phyloP scores from a whole-genome alignment of 2,113 vertebrate species.

The Picathartes gymnocephalus region DNA sequence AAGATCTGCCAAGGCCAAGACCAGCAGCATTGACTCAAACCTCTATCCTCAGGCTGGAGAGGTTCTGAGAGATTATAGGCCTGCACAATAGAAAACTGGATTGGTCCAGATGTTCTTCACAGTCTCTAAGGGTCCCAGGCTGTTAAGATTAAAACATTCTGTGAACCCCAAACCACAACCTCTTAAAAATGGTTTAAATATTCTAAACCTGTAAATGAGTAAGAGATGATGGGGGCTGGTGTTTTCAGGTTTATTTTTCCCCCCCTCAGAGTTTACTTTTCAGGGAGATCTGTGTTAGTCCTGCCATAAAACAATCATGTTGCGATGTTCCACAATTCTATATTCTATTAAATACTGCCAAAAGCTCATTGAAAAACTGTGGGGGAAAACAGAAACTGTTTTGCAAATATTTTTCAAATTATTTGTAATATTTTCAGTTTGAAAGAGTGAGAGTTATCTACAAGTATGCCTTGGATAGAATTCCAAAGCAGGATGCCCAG shows the following conservation, averaged over 20 bases:
- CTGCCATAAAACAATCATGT: neutral
- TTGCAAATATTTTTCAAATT: neutral
- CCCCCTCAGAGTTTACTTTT: neutral
- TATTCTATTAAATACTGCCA: neutral
- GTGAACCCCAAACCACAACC: neutral
- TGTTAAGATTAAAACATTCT: neutral
- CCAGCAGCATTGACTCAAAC: neutral
- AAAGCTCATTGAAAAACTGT: neutral
- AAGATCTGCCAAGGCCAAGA: neutral
- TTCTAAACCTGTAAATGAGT: neutral
- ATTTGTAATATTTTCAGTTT: slow-evolving; percentile 76
- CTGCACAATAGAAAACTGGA: neutral
- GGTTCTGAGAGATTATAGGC: neutral
- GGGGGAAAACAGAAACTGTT: neutral
- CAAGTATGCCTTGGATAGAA: slow-evolving; percentile 92
- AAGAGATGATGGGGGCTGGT: neutral
- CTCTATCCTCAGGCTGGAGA: neutral
- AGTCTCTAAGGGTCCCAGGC: neutral
- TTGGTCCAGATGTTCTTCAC: neutral
- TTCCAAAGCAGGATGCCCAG: slow-evolving; percentile 93
- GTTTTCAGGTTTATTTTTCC: neutral
- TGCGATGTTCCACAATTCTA: neutral
- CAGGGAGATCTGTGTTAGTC: neutral
- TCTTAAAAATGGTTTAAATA: neutral
- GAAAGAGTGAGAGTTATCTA: slow-evolving; percentile 96